A percentile compares a stretch with the other conserved stretches of the same genome.
Conservation (phyloP, 2,888 invertebrate genomes). For the Pardosa pseudoannulata region DNA sequence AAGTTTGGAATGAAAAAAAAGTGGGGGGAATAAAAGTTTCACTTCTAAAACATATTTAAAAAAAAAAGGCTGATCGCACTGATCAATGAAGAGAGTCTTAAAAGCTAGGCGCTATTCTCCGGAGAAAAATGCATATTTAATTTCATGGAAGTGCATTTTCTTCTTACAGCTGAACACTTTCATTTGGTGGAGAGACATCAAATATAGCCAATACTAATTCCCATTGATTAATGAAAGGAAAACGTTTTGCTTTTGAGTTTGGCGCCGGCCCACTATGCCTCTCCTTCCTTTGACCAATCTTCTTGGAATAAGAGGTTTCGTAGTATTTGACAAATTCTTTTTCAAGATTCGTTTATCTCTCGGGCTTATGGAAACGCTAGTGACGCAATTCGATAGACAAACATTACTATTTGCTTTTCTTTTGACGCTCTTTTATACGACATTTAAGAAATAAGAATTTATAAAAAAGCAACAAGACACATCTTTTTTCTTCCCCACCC, state of each 20-base stretch:
- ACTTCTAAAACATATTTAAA: too few relatives aligned
- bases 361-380: slow-evolving; percentile 50
- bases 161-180: slow-evolving; percentile 36
- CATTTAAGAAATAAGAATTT: slow-evolving; percentile 68
- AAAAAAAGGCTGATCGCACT: slow-evolving; percentile 16
- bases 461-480: slow-evolving; percentile 39
- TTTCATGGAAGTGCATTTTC: slow-evolving; percentile 45
- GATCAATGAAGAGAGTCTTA: slow-evolving; percentile 30
- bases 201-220: slow-evolving; percentile 65
- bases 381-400: slow-evolving; percentile 67
- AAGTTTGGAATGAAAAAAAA: slow-evolving; percentile 12
- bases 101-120: slow-evolving; percentile 1
- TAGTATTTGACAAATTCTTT: slow-evolving; percentile 70
- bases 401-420: slow-evolving; percentile 70
- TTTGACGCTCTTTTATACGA: slow-evolving; percentile 66
- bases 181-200: slow-evolving; percentile 49
- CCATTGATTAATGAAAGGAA: slow-evolving; percentile 66
- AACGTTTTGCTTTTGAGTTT: slow-evolving; percentile 58
- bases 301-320: slow-evolving; percentile 50
- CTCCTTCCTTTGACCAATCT: slow-evolving; percentile 49
- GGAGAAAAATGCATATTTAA: slow-evolving; percentile 61
- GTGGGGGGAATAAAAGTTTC: too few relatives aligned
- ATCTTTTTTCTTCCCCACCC: slow-evolving; percentile 29
- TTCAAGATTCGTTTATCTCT: slow-evolving; percentile 65
- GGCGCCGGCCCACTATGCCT: slow-evolving; percentile 6